These are phyloP conservation scores for Stegana nigrithorax DNA, from an alignment of 2,888 invertebrate species.

Conservation along the genomic window DNA sequence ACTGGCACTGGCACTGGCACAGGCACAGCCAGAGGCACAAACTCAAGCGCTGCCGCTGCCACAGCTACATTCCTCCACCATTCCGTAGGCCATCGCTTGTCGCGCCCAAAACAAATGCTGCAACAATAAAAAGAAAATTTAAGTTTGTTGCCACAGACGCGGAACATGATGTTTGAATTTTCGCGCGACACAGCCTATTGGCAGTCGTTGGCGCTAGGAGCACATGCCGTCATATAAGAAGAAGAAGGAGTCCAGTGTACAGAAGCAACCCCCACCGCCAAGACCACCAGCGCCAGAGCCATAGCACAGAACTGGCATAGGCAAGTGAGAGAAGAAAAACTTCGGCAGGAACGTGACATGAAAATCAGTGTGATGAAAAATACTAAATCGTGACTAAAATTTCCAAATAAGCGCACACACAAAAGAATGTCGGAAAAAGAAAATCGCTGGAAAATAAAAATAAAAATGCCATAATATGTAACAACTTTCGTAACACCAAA, in stretches of 20 bases:
- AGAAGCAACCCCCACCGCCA: no score
- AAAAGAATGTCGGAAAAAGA: slow-evolving; percentile 5
- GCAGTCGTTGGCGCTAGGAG: not conserved
- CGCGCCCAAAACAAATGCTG: not conserved
- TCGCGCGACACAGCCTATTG: not conserved
- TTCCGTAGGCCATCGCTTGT: no score
- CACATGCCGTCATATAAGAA: no score
- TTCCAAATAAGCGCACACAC: slow-evolving; percentile 23
- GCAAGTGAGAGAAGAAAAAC: no score
- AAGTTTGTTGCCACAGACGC: not conserved
- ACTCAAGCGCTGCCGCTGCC: not conserved
- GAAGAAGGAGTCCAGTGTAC: no score
- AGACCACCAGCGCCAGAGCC: no score
- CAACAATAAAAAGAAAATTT: not conserved
- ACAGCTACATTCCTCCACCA: not conserved
- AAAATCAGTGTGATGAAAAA: slow-evolving; percentile 65
- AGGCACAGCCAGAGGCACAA: not conserved
- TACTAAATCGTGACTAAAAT: slow-evolving; percentile 65
- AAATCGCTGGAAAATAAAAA: not conserved
- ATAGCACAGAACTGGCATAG: no score
- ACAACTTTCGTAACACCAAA: slow-evolving; percentile 7
- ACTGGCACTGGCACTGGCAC: not conserved
- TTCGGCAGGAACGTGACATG: slow-evolving; percentile 63
- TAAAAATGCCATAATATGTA: slow-evolving; percentile 11
- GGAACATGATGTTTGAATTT: slow-evolving; percentile 17